These are phyloP conservation scores for Solea senegalensis DNA, from an alignment of 2,113 vertebrate genomes.

Conservation along the genomic window DNA sequence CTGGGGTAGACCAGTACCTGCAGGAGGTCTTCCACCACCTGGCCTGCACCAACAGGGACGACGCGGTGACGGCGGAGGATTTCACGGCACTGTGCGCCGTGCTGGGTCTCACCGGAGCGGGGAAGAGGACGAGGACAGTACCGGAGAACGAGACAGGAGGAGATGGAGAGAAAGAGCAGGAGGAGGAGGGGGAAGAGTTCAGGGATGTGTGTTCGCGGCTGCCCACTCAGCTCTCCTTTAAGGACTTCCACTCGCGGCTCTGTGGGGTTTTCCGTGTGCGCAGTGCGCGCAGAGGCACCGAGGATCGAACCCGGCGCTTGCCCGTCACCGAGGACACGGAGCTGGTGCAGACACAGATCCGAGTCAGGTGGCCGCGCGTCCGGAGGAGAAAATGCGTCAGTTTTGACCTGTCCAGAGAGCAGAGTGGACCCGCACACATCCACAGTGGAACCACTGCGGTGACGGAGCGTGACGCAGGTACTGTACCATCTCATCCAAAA, in stretches of 20 bases:
- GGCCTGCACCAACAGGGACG: slow-evolving; percentile 62
- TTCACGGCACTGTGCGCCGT: slow-evolving; percentile 77
- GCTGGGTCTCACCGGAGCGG: slow-evolving; percentile 61
- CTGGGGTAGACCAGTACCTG: slow-evolving; percentile 83
- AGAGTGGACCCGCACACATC: not conserved
- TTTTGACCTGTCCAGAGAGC: slow-evolving; percentile 70
- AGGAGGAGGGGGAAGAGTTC: slow-evolving; percentile 41
- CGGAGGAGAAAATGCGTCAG: slow-evolving; percentile 78
- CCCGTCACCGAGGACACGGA: slow-evolving; percentile 79
- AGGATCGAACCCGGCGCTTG: slow-evolving; percentile 50
- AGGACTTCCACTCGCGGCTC: slow-evolving; percentile 81
- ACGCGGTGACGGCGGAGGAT: slow-evolving; percentile 75
- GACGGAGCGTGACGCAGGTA: slow-evolving; percentile 62
- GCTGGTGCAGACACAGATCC: slow-evolving; percentile 80
- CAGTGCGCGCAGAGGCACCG: slow-evolving; percentile 22
- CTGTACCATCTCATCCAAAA: not conserved
- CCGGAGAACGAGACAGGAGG: not conserved
- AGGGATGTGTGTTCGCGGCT: slow-evolving; percentile 49
- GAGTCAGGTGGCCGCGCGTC: slow-evolving; percentile 76
- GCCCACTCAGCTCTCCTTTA: slow-evolving; percentile 73
- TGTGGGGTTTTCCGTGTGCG: slow-evolving; percentile 79
- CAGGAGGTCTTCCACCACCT: slow-evolving; percentile 86
- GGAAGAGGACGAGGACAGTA: not conserved
- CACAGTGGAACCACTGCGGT: slow-evolving; percentile 5
- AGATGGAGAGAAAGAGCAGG: not conserved